phyloP scores from a whole-genome alignment of 1,140 invertebrate species.

The Teleopsis dalmanni region DNA sequence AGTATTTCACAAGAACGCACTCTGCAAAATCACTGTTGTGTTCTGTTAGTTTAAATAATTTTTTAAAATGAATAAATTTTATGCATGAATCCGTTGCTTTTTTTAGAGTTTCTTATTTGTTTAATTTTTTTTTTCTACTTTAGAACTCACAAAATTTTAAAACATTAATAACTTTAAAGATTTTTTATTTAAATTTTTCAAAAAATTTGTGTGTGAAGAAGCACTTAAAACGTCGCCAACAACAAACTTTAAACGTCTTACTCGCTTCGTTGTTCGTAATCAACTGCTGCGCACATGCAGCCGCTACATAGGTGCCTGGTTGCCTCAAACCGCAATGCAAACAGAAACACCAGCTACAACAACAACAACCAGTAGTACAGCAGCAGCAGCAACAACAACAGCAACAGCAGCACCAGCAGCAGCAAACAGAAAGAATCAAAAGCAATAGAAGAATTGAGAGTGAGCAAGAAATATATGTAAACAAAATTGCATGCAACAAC shows the following conservation, averaged over 20 bases:
- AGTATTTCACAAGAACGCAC: too few relatives aligned
- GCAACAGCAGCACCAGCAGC: neutral
- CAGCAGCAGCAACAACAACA: slow-evolving; percentile 4
- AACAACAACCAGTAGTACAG: neutral
- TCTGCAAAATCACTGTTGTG: too few relatives aligned
- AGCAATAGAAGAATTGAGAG: neutral
- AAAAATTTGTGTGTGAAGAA: too few relatives aligned
- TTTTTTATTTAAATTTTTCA: too few relatives aligned
- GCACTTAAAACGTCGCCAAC: slow-evolving; percentile 32
- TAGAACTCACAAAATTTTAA: too few relatives aligned
- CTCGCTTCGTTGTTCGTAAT: slow-evolving; percentile 38
- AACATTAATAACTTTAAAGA: too few relatives aligned
- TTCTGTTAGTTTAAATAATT: neutral
- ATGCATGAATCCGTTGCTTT: slow-evolving; percentile 9
- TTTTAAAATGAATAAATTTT: slow-evolving; percentile 1
- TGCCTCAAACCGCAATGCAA: slow-evolving; percentile 1
- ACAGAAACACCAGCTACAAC: slow-evolving; percentile 7
- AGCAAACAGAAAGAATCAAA: slow-evolving; percentile 1
- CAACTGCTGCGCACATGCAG: slow-evolving; percentile 25
- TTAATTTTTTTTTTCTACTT: slow-evolving; percentile 11
- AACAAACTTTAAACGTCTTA: slow-evolving; percentile 35
- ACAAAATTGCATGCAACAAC: slow-evolving; percentile 7
- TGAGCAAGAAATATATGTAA: too few relatives aligned
- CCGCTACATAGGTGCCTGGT: slow-evolving; percentile 2
- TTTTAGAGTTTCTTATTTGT: slow-evolving; percentile 14